phyloP scores from a whole-genome alignment of 2,888 invertebrate species.

The Aphidoletes aphidimyza region DNA sequence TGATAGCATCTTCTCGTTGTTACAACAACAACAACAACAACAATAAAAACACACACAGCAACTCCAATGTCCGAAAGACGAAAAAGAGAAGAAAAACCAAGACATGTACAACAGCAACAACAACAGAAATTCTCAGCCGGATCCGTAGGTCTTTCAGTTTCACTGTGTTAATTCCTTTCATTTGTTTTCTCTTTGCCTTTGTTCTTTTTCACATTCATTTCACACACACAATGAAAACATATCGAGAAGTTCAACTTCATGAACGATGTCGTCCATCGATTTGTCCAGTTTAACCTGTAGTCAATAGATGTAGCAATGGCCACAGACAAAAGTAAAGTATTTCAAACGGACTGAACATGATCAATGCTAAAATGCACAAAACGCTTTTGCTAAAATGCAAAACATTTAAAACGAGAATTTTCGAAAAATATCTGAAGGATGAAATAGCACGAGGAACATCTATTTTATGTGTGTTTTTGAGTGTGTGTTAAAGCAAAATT shows the following conservation, averaged over 20 bases:
- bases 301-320: neutral
- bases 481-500: neutral
- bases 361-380: neutral
- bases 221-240: too few species aligned
- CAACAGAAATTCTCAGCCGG: neutral
- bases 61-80: neutral
- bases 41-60: neutral
- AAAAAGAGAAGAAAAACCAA: neutral
- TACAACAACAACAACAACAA: neutral
- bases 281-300: neutral
- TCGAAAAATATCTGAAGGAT: neutral
- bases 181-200: neutral
- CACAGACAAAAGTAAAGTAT: neutral
- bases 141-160: constrained; percentile 31
- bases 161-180: constrained; percentile 28
- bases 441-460: neutral
- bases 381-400: neutral
- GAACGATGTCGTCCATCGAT: constrained; percentile 6
- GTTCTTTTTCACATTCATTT: neutral
- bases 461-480: too few species aligned
- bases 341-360: neutral
- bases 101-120: neutral
- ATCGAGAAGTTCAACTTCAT: neutral
- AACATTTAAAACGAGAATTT: neutral
- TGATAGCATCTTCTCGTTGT: neutral